Base-by-base conservation (phyloP, 2,888 invertebrate genomes). In the Molorchus minor region DNA sequence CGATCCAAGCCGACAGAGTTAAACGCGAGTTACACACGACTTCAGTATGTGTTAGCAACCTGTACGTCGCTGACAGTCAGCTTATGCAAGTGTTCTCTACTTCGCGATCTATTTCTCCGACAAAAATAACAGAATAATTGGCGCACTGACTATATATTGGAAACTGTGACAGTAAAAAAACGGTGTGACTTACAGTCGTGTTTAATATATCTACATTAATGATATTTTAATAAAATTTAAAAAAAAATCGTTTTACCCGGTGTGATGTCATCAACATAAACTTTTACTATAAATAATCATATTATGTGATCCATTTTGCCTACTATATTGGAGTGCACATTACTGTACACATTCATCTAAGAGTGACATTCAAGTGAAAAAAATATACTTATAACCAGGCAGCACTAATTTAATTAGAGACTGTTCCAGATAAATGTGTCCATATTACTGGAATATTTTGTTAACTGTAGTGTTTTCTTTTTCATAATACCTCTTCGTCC, bases 11-110 rank as follows among this genome's bases (percentile, higher is more conserved):
- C 78, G 80, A 79, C 76, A 76, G 75, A 75, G 79, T 67, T 75
- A 75, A 78, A 78, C 80, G 80, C 79, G 79, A 80, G 77, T 69
- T 71, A 67, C 69, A 71, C 75, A 79, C 78, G 81, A 82, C 80
- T 83, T 84, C 84, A 84, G 84, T 84, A 80, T 82, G 82, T 82
- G 83, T 77, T 81, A 72, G 77, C 74, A 74, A 77, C 74, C 71
- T 75, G 77, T 71, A 70, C 68, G 75, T 72, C 64, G 71, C 68
- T 75, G 78, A 75, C 73, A 75, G 75, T 75, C 62, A 71, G 69
- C 52, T 57, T 56, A 70, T 64, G 69, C 72, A 69, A 67, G 69
- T 70, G 71, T 68, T 67, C 67, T 71, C 71, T 72, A 77, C 69
- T 73, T 73, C 77, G 79, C 77, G 77, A 76, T 71, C 71, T 69